These are phyloP conservation scores for Bubo scandiacus DNA, from an alignment of 2,113 vertebrate species.

Conservation along the genomic window DNA sequence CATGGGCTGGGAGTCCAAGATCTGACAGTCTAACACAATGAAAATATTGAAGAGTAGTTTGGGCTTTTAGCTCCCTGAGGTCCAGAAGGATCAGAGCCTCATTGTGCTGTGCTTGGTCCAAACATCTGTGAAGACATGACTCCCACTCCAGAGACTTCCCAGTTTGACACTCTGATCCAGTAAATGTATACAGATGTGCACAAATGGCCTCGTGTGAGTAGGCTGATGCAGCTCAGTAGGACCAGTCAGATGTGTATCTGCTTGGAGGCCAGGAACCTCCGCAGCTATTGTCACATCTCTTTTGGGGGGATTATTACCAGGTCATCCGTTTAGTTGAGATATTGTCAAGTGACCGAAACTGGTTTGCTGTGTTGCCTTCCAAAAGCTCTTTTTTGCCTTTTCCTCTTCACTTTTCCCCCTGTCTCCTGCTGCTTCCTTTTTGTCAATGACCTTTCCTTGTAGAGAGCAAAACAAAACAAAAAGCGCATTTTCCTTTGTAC, in stretches of 20 bases:
- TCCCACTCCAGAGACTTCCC: neutral
- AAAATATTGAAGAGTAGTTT: neutral
- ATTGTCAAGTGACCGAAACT: neutral
- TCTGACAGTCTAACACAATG: neutral
- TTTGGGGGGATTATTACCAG: neutral
- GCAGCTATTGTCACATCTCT: neutral
- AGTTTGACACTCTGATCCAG: neutral
- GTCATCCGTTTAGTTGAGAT: neutral
- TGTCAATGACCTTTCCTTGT: neutral
- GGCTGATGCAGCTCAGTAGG: neutral
- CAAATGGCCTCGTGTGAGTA: neutral
- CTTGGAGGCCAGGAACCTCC: neutral
- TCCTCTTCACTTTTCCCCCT: neutral
- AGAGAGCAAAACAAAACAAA: neutral
- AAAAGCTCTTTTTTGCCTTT: neutral
- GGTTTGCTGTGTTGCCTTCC: neutral
- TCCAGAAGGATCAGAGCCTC: neutral
- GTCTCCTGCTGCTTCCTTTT: constrained; percentile 15
- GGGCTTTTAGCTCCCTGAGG: neutral
- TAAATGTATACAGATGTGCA: neutral
- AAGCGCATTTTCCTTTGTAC: neutral
- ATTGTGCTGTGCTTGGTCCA: neutral
- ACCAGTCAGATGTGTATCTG: neutral
- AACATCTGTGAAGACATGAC: neutral
- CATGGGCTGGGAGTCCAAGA: neutral